Percentiles rank a stretch among this genome's conserved stretches.
Evolutionary conservation across 2,888 invertebrate species (phyloP).

Genomic region (Acleris emargana): DNA sequence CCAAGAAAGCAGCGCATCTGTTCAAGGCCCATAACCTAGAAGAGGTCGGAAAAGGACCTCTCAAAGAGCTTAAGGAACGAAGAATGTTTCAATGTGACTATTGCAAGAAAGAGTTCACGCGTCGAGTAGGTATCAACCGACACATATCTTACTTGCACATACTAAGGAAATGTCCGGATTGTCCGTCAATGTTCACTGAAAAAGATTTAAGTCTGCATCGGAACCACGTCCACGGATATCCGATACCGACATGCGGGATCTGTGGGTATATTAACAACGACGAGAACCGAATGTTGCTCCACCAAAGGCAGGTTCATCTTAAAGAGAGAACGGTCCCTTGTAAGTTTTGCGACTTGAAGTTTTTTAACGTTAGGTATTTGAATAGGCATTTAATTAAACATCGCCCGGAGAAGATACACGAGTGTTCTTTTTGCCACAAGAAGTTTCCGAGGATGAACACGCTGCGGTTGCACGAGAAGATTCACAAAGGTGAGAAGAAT

Average conservation of each 20-base stretch:
- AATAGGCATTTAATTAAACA: slow-evolving; percentile 27
- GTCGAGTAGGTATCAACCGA: background rate
- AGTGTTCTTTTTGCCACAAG: slow-evolving; percentile 35
- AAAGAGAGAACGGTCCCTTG: slow-evolving; percentile 18
- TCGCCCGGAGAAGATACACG: slow-evolving; percentile 17
- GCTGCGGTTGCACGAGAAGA: slow-evolving; percentile 28
- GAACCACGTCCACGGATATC: slow-evolving; percentile 36
- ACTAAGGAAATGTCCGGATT: slow-evolving; percentile 29
- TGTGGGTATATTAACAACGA: slow-evolving; percentile 39
- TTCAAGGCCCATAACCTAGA: slow-evolving; percentile 5
- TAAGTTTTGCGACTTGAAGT: slow-evolving; percentile 13
- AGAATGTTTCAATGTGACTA: slow-evolving; percentile 1
- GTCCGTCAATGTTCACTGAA: slow-evolving; percentile 12
- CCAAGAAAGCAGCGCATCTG: slow-evolving; percentile 12
- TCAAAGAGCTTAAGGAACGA: background rate
- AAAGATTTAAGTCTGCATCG: slow-evolving; percentile 21
- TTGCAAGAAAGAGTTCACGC: slow-evolving; percentile 9
- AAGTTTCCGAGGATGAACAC: slow-evolving; percentile 21
- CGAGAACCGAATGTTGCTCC: background rate
- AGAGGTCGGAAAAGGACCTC: slow-evolving; percentile 8
- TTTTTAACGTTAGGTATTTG: slow-evolving; percentile 5
- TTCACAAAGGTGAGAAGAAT: slow-evolving; percentile 36
- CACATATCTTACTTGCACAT: slow-evolving; percentile 23
- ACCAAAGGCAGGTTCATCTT: slow-evolving; percentile 39
- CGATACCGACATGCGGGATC: slow-evolving; percentile 40